Evolutionary conservation across 2,888 invertebrate genomes (phyloP).

Genomic region (Caenorhabditis zanzibari): DNA sequence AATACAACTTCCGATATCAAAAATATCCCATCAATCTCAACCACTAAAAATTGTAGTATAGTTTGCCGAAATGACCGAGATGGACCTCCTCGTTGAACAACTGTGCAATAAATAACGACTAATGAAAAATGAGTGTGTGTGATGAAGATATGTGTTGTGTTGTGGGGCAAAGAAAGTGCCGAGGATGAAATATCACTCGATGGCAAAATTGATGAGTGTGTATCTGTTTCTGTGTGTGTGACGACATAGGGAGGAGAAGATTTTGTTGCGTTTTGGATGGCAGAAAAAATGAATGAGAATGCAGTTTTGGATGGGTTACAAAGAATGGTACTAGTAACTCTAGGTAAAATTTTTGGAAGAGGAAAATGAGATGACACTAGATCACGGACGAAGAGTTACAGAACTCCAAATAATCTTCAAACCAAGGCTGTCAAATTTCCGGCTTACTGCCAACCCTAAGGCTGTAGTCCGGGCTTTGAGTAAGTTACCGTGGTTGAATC

Average conservation of each 20-base stretch:
- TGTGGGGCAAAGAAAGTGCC: constrained; percentile 54
- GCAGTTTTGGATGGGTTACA: too few relatives aligned
- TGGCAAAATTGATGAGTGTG: constrained; percentile 55
- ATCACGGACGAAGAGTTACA: too few relatives aligned
- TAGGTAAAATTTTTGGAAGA: too few relatives aligned
- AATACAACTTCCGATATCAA: not conserved
- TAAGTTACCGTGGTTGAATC: too few relatives aligned
- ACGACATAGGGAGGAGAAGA: constrained; percentile 47
- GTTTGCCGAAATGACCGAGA: constrained; percentile 35
- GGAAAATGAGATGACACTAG: too few relatives aligned
- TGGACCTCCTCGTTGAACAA: constrained; percentile 48
- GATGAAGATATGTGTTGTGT: constrained; percentile 29
- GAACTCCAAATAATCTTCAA: too few relatives aligned
- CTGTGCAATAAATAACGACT: constrained; percentile 62
- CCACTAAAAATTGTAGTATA: constrained; percentile 44
- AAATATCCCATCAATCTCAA: not conserved
- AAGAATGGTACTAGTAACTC: too few relatives aligned
- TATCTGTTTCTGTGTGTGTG: constrained; percentile 24
- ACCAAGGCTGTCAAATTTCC: too few relatives aligned
- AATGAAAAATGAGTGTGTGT: constrained; percentile 60
- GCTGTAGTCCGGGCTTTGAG: too few relatives aligned
- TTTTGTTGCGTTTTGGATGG: constrained; percentile 41
- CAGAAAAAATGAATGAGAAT: not conserved
- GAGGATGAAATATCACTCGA: constrained; percentile 62
- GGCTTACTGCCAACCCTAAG: too few relatives aligned